Evolutionary conservation across 2,888 invertebrate species (phyloP), one percentile per base, ranked within the genome.

Genomic region (Chymomyza caudatula): DNA sequence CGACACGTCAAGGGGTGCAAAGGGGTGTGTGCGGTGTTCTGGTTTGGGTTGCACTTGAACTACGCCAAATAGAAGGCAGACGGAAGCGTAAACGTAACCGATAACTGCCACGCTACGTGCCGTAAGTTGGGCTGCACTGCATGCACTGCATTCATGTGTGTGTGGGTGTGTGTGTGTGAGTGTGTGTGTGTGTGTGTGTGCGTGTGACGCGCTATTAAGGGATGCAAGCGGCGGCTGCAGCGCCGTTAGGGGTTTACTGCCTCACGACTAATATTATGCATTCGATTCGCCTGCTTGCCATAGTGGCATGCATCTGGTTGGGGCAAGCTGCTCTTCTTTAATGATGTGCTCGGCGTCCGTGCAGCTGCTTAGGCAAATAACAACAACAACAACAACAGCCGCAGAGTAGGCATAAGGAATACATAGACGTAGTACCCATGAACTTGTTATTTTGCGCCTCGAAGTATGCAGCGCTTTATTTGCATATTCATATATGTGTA

Each of bases 201-300:
- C 17, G 51, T 15, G 8, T 52, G 53, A 19, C 22, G 54, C 58
- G 72, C 67, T 72, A 77, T 83, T 85, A 80, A 80, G 79, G 79
- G 79, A 83, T 86, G 85, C 79, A 80, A 70, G 71, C 65, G 15
- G 44, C 44, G 67, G 73, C 67, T 85, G 86, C 84, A n/a, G n/a
- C 83, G 55, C 70, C 67, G 70, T 71, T 81, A 74, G 86, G 79
- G 84, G 72, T 82, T 58, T 19, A 47, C 53, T 70, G 63, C 67
- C 54, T 63, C 65, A 15, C 17, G 51, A 43, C 53, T 51, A 51
- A 51, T 51, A 51, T 29, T 43, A 20, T 8, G 29, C 29, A 37
- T 37, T 37, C 29, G 29, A 37, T 47, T 47, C 19, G 17, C 15
- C 47, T 47, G 47, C 47, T 47, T 47, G 15, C n/a, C 47, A 37